These are phyloP conservation scores for Nymphalis polychloros DNA, from an alignment of 2,888 invertebrate genomes.

Conservation along the genomic window DNA sequence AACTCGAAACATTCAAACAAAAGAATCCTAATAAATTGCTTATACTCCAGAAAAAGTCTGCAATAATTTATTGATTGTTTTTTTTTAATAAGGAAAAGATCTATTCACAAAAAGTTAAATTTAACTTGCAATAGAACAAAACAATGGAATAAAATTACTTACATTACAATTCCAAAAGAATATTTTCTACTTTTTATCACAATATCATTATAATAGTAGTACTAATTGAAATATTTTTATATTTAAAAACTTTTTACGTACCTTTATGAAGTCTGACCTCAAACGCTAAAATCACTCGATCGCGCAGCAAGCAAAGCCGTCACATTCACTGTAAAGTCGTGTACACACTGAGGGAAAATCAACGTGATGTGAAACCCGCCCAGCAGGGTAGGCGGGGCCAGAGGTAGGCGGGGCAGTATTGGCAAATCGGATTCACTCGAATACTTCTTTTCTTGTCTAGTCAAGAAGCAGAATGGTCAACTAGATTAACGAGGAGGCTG, in stretches of 20 bases:
- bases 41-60: too few species aligned
- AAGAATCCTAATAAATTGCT: too few species aligned
- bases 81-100: not conserved
- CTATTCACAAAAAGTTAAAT: not conserved
- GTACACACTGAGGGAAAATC: constrained; percentile 52
- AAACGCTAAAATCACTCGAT: not conserved
- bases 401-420: constrained; percentile 62
- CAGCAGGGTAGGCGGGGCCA: constrained; percentile 65
- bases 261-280: constrained; percentile 34
- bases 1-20: too few species aligned
- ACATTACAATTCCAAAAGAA: not conserved
- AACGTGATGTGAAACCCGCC: constrained; percentile 52
- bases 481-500: constrained; percentile 51
- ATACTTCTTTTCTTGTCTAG: constrained; percentile 64
- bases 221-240: too few species aligned
- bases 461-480: constrained; percentile 65
- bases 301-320: constrained; percentile 18
- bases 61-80: not conserved
- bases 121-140: not conserved
- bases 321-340: constrained; percentile 45
- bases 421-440: constrained; percentile 67
- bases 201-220: too few species aligned
- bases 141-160: not conserved
- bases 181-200: too few species aligned
- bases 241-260: constrained; percentile 38